phyloP scores from a whole-genome alignment of 1,140 invertebrate species.

The Acromyrmex charruanus region DNA sequence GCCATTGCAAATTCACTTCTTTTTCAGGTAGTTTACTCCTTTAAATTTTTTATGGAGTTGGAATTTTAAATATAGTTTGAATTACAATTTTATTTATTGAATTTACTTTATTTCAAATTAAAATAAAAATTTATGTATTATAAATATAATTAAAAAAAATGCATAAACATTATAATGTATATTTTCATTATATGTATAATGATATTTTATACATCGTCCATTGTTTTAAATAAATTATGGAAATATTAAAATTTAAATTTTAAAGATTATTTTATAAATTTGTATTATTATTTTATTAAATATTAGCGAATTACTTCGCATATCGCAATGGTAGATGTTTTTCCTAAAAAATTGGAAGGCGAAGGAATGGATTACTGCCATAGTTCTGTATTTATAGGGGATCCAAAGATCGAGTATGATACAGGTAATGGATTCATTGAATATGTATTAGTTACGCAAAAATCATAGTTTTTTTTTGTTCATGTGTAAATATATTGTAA shows the following conservation, averaged over 20 bases:
- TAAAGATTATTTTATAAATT: not conserved
- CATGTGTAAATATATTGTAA: not conserved
- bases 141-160: conserved; percentile 5
- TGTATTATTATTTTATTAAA: conserved; percentile 14
- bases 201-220: not conserved
- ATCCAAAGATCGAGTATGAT: conserved; percentile 86
- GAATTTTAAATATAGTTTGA: not conserved
- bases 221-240: not conserved
- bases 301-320: conserved; percentile 87
- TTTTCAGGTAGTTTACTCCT: conserved; percentile 85
- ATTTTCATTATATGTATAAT: not conserved
- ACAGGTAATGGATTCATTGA: conserved; percentile 82
- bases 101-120: conserved; percentile 6
- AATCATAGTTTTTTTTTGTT: not conserved
- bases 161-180: not conserved
- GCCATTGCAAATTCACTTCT: conserved; percentile 88
- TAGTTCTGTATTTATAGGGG: conserved; percentile 86
- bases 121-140: conserved; percentile 56
- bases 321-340: conserved; percentile 88
- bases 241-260: not conserved
- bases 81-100: too few relatives aligned
- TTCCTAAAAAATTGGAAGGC: conserved; percentile 88
- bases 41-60: not conserved
- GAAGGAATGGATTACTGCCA: conserved; percentile 88
- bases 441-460: not conserved